Base-by-base conservation (phyloP, 2,113 vertebrate genomes). In the Rafetus swinhoei region DNA sequence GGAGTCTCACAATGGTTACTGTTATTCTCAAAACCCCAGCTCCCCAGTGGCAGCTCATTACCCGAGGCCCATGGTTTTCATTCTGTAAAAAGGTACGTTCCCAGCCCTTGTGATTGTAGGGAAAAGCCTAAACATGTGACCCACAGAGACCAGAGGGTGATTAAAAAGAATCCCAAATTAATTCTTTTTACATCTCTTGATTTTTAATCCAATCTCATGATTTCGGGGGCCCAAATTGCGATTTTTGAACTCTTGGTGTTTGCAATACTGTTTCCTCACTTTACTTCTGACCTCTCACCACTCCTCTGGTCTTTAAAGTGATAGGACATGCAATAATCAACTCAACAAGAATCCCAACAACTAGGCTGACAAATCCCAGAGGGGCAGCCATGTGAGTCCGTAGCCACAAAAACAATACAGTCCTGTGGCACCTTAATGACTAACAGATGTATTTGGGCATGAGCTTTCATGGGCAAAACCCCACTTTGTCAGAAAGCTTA, bases 251-350 rank as follows among this genome's bases (percentile, higher is more conserved):
- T 50, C 91, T 93, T 95, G 94, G 95, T 83, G 74, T 83, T 84
- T 94, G 93, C 94, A 83, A 96, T 95, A 92, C 3, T 96, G 93
- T 94, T 95, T 93, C 88, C 85, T 94, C 93, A 90, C 96, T 97
- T 96, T 92, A 93, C 94, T 95, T 93, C 87, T 93, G 89, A 96
- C 39, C 39, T 50, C 74, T 77, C 39, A 10, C 74, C 22, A 11
- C 24, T 50, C 39, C 45, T 50, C 74, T 77, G 22, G 39, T 39
- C 39, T 50, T 76, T 77, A 77, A 50, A 77, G 22, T 6, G 7
- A 50, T 13, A 45, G 74, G 39, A 45, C 74, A 77, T 1, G 24
- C 39, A 96, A 97, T 3, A 16, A 79, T 85, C 65, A 90, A 83
- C 88, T 94, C 94, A 96, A 94, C 90, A 94, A 96, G 93, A 97